phyloP scores from a whole-genome alignment of 1,140 invertebrate species.

The Drosophila eugracilis region DNA sequence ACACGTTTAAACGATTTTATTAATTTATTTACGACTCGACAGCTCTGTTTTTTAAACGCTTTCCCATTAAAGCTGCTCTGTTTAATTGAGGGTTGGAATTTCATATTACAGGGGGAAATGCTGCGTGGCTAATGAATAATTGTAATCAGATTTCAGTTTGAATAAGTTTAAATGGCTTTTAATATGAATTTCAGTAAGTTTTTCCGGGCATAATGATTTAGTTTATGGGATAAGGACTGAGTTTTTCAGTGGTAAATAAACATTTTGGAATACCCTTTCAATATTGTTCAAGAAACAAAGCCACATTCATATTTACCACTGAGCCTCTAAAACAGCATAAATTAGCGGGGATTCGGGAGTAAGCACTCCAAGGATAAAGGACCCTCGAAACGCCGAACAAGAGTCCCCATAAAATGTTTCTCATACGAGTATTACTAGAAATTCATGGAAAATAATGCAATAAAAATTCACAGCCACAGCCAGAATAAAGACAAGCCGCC shows the following conservation, averaged over 20 bases:
- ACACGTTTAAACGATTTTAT: slow-evolving; percentile 77
- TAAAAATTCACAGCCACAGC: slow-evolving; percentile 81
- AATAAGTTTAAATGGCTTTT: not conserved
- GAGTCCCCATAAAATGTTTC: slow-evolving; percentile 61
- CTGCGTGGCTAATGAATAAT: not conserved
- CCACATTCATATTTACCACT: not conserved
- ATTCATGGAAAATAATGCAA: slow-evolving; percentile 84
- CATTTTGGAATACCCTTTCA: not conserved
- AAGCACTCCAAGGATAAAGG: slow-evolving; percentile 15
- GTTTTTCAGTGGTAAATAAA: not conserved
- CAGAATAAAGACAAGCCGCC: slow-evolving; percentile 24
- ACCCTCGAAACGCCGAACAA: not conserved
- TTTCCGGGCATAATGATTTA: no score
- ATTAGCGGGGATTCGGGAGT: slow-evolving; percentile 38
- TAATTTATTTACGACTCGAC: slow-evolving; percentile 65
- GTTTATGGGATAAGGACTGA: no score
- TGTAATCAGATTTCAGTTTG: not conserved
- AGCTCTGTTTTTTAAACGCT: slow-evolving; percentile 40
- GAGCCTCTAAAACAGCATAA: slow-evolving; percentile 54
- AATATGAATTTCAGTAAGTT: no score
- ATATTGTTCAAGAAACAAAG: slow-evolving; percentile 42
- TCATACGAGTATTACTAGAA: slow-evolving; percentile 74
- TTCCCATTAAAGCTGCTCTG: slow-evolving; percentile 24
- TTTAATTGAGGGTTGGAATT: not conserved
- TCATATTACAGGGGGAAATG: not conserved